Evolutionary conservation across 2,797 vertebrate species (phyloP), one percentile per base, ranked within the genome.

Genomic region (Anguilla obscura): DNA sequence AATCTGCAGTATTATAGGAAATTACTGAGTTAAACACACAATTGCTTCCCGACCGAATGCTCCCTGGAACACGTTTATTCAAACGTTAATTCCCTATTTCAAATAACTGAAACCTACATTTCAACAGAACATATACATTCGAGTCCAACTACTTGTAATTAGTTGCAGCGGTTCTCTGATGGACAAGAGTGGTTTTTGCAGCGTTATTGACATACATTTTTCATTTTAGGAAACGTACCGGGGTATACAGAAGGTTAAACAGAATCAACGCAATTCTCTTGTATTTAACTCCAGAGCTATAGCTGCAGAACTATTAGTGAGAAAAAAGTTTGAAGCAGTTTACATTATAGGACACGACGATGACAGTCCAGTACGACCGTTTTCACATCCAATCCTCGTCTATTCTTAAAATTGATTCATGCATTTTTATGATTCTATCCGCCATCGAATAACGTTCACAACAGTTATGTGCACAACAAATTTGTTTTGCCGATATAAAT

Each of bases 381-480:
- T 45, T 74, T 16, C 30, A 3, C 6, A 1, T 45, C 16, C 16
- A 40, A 18, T 79, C 33, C 36, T 79, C 4, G 18, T 18, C 14
- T 45, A 58, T 1, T 93, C 94, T 93, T 94, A 95, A 95, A 88
- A 90, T 91, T 92, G 90, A 93, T 93, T 0, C 36, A 40, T 40
- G 36, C 36, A 40, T 89, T 36, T 5, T 89, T 88, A 0, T 27
- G 5, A 80, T 90, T 63, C 14, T 85, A 60, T 3, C 84, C 6
- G 0, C 0, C 3, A 16, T 84, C 63, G 50, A 40, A 8, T 80
- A 54, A 52, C 1, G 30, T 16, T 33, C 7, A 27, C 1, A 54
- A 33, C 30, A 33, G 1, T n/a, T 21, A 45, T 2, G 18, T 14
- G n/a, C 33, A 2, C 30, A 5, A 21, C 9, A 0, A 40, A 45